These are phyloP conservation scores for Furcula furcula DNA, from an alignment of 2,888 invertebrate species.

Conservation along the genomic window DNA sequence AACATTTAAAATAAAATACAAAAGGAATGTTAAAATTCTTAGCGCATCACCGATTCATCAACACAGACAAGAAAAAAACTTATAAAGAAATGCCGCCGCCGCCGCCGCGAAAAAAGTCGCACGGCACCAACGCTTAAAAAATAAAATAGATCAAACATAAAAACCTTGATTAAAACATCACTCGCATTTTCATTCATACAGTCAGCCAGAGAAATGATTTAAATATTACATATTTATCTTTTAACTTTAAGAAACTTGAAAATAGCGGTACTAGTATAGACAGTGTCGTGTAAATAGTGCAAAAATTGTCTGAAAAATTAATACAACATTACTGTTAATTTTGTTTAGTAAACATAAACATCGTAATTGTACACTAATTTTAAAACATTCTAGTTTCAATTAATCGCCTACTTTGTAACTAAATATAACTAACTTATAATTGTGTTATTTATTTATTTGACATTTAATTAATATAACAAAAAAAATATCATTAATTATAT, in stretches of 20 bases:
- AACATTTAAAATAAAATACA: background rate
- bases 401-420: too few species aligned
- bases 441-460: too few species aligned
- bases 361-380: too few species aligned
- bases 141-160: conserved; percentile 32
- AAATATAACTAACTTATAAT: too few species aligned
- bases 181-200: conserved; percentile 51
- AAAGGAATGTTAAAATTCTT: background rate
- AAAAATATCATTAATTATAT: too few species aligned
- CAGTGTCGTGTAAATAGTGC: too few species aligned
- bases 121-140: conserved; percentile 10
- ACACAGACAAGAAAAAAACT: background rate
- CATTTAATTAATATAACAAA: too few species aligned
- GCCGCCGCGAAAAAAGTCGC: background rate
- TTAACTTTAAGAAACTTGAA: background rate
- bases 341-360: too few species aligned
- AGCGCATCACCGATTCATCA: background rate
- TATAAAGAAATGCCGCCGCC: background rate
- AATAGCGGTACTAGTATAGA: background rate
- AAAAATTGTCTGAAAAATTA: too few species aligned
- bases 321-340: too few species aligned
- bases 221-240: background rate
- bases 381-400: too few species aligned
- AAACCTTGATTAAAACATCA: conserved; percentile 46
- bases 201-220: conserved; percentile 4